Evolutionary conservation across 1,140 invertebrate genomes (phyloP), one percentile per base, ranked within the genome.

Genomic region (Batillaria attramentaria): DNA sequence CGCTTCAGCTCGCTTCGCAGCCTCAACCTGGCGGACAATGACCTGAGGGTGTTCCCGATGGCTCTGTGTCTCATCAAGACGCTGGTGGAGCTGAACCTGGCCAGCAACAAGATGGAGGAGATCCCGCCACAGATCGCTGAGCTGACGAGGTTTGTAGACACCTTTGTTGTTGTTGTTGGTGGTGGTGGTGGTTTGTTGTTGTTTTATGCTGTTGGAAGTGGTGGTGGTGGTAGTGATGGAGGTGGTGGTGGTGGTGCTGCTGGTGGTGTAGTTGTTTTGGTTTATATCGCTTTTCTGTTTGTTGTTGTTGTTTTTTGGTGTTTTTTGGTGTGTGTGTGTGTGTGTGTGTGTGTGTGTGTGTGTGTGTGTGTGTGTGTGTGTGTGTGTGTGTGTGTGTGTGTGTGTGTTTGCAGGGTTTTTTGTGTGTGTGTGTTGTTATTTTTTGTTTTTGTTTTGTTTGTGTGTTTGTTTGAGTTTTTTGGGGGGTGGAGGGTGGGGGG

Each of bases 1-100:
- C 89, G 89, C 62, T 91, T 91, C 75, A 76, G 72, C 46, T 69
- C 80, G 57, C 75, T 91, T 33, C 75, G 85, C 6, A 91, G 88
- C 81, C 80, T 91, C 20, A 91, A 91, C 76, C 82, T 91, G 18
- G 88, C 90, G 18, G 88, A 91, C 84, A 91, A 91, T 73, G 81
- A 89, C 57, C 81, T 91, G 69, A 76, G 80, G 28, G 70, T 77
- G 54, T 91, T 91, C 78, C 90, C 90, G 0, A 37, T 82, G 24
- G 82, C 90, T 33, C 73, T 91, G 13, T 91, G 89, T 77, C 79
- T 82, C 31, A 87, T 91, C 31, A 78, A 73, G 37, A 88, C 87
- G 2, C 72, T 91, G 60, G 86, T 87, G 66, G 90, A 91, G 81
- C 81, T 91, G 4, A 91, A 91, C 78, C 77, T 91, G 39, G 89